Evolutionary conservation across 2,888 invertebrate genomes (phyloP), one percentile per base, ranked within the genome.

Genomic region (Peribatodes rhomboidaria): DNA sequence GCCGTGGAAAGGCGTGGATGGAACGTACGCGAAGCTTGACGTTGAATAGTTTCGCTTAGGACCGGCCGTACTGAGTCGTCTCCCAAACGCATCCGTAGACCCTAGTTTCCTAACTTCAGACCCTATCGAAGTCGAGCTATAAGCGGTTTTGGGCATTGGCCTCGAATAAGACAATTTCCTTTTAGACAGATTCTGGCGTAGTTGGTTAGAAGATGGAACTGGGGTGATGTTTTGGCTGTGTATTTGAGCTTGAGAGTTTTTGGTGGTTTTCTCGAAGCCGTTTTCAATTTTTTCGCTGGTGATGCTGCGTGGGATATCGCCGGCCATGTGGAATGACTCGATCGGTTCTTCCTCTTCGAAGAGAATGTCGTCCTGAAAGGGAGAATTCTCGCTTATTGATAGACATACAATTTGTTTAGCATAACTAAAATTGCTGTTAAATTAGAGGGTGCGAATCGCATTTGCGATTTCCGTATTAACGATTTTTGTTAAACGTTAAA

Each of bases 1-100:
- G 0, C 97, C 97, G 77, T 97, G 97, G 84, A 97, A 97, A 0
- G 97, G 96, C 0, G 97, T 97, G 10, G 96, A 96, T 0, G 71
- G 70, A 0, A 97, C 94, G 77, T 97, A 97, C 41, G 97, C 96
- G 75, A 98, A 97, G 54, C 97, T 97, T 6, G 97, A 97, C 0
- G 96, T 96, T 0, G 97, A 97, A 10, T 96, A 95, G 20, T 96
- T 97, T 37, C 95, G 93, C 74, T 94, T 95, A 0, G 95, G 95
- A 65, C 87, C 76, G 47, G 82, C 82, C 0, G 81, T 84, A 41
- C 91, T 91, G 0, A 88, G 62, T 27, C 86, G 78, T 0, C 90
- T 84, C 0, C 88, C 85, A 11, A 90, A 89, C 0, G 82, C 78
- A 10, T 91, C 93, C 61, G 89, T 88, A 0, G 92, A 91, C 0